Evolutionary conservation across 2,888 invertebrate species (phyloP).

Genomic region (Mesodorylaimus sp.): DNA sequence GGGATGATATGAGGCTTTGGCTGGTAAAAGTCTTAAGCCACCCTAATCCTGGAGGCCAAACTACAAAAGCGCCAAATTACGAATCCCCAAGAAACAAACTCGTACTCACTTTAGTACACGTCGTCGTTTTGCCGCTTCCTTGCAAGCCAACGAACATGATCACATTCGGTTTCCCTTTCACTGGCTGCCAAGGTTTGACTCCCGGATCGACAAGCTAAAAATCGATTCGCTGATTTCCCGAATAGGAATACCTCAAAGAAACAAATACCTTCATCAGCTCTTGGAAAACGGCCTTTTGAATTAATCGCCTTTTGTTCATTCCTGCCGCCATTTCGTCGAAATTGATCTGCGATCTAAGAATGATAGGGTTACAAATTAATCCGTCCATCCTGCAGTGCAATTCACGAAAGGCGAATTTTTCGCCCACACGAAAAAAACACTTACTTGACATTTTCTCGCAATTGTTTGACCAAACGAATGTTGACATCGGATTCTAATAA

Average conservation of each 20-base stretch:
- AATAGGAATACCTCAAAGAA: background rate
- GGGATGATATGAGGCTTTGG: background rate
- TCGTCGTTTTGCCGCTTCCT: slow-evolving; percentile 97
- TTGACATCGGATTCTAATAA: slow-evolving; percentile 89
- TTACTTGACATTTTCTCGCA: slow-evolving; percentile 77
- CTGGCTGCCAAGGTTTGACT: slow-evolving; percentile 84
- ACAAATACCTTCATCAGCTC: slow-evolving; percentile 69
- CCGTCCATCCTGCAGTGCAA: background rate
- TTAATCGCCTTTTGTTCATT: slow-evolving; percentile 90
- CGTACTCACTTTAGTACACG: slow-evolving; percentile 65
- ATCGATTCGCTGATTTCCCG: background rate
- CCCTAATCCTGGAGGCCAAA: too few species aligned
- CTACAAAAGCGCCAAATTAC: background rate
- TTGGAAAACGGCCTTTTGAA: slow-evolving; percentile 89
- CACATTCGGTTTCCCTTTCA: slow-evolving; percentile 80
- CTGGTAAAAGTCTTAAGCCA: too few species aligned
- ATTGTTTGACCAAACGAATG: slow-evolving; percentile 76
- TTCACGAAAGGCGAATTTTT: background rate
- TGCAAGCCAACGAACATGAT: slow-evolving; percentile 99
- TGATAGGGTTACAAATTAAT: background rate
- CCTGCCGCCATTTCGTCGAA: slow-evolving; percentile 97
- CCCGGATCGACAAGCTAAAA: slow-evolving; percentile 79
- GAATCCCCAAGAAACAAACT: background rate
- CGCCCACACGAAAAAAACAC: slow-evolving; percentile 6
- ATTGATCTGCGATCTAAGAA: slow-evolving; percentile 63